phyloP scores from a whole-genome alignment of 2,797 vertebrate species.

The Melanotaenia maccullochi region DNA sequence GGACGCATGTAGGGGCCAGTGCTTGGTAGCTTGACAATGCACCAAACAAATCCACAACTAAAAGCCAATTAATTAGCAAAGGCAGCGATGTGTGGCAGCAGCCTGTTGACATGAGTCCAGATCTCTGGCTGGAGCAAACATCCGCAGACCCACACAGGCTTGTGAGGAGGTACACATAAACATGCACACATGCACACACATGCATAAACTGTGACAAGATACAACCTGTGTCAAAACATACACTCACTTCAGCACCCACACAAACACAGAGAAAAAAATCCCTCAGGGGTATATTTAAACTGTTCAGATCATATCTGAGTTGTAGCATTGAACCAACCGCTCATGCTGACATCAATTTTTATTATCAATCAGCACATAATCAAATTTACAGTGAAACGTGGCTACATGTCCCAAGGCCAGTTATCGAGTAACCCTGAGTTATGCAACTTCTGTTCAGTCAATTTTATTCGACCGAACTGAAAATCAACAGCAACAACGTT shows the following conservation, averaged over 20 bases:
- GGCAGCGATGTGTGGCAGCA: slow-evolving; percentile 84
- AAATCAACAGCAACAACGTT: slow-evolving; percentile 66
- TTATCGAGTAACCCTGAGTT: slow-evolving; percentile 62
- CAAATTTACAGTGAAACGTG: slow-evolving; percentile 46
- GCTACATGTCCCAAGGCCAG: slow-evolving; percentile 42
- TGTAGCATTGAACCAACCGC: slow-evolving; percentile 21
- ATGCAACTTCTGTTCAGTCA: slow-evolving; percentile 58
- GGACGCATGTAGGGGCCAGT: slow-evolving; percentile 21
- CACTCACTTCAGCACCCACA: slow-evolving; percentile 21
- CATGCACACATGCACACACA: slow-evolving; percentile 30
- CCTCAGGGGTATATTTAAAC: slow-evolving; percentile 20
- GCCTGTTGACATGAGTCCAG: slow-evolving; percentile 86
- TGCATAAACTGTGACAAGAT: slow-evolving; percentile 39
- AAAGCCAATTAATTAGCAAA: slow-evolving; percentile 87
- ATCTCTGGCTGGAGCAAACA: slow-evolving; percentile 78
- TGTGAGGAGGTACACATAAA: slow-evolving; percentile 32
- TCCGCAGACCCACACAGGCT: slow-evolving; percentile 61
- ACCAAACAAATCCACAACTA: slow-evolving; percentile 82
- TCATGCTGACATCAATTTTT: slow-evolving; percentile 40
- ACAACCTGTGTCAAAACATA: slow-evolving; percentile 53
- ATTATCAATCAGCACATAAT: slow-evolving; percentile 47
- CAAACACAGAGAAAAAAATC: slow-evolving; percentile 9
- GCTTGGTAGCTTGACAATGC: slow-evolving; percentile 78
- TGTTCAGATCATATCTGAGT: slow-evolving; percentile 9
- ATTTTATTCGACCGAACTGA: slow-evolving; percentile 64